Evolutionary conservation across 2,113 vertebrate genomes (phyloP), one percentile per base, ranked within the genome.

Genomic region (Lophotis ruficrista): DNA sequence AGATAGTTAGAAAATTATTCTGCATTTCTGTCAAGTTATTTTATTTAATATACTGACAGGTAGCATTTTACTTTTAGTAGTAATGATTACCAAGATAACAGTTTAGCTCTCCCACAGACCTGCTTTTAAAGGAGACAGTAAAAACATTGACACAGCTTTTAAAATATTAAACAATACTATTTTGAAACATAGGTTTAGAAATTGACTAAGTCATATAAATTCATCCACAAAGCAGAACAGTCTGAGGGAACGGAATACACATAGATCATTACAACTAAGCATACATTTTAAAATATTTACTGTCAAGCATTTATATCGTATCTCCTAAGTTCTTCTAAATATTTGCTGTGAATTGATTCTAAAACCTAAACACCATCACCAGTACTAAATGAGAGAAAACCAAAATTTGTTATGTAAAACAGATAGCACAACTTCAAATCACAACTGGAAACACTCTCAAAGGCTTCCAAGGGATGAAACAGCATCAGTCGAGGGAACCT

Each of bases 381-480:
- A 84, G 10, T 37, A 66, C n/a, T 51, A 70, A 96, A 92, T n/a
- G 20, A 93, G 38, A 37, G 23, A 80, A 89, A 80, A 9, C 5
- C 33, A 72, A 87, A 87, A 57, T 37, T 22, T 54, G 1, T 70
- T 70, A 82, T 82, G 83, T 54, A 96, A 93, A 96, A 92, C 56
- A 91, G 68, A 84, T 86, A 53, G 57, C 71, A 69, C 25, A 51
- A 86, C 75, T 95, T 96, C 75, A 97, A 93, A 79, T 60, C 68
- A 77, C 50, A 70, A 79, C 4, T 83, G 61, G 53, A 95, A 95
- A 89, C 12, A 50, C 14, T 73, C 72, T 96, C 86, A 91, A 90
- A 93, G 61, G 10, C 20, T 95, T 94, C 65, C 47, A 79, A 86
- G 33, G 37, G 53, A 95, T 95, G 80, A 95, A 97, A 96, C 19